Base-by-base conservation (phyloP, 2,888 invertebrate species). In the Pristionchus japonicus region DNA sequence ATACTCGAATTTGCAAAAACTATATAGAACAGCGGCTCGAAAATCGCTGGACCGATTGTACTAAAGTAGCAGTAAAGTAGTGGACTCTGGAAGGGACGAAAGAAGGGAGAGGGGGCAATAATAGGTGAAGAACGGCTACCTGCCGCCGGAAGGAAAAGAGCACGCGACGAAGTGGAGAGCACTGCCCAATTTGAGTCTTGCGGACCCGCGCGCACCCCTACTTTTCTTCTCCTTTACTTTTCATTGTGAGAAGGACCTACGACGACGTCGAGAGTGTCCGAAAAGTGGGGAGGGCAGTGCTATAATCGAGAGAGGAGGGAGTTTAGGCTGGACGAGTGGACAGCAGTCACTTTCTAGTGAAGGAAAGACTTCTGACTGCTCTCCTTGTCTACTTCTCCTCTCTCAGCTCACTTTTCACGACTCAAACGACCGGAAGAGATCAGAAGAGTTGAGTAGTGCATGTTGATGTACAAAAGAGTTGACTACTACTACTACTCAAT, bases 141-240 rank as follows among this genome's bases (percentile, higher is more conserved):
- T 23, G 82, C 49, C 31, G 17, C 52, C 43, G 47, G 77, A 34
- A 43, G 43, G 77, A n/a, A 40, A 47, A 77, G 77, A 77, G 43
- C 70, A 70, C 43, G 77, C 31, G 23, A 13, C 7, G 43, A 43
- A 77, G 43, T 1, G 77, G 43, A 43, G 43, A 34, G 43, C 40
- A 43, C 40, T 15, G 77, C 23, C 83, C 83, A 83, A 49, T 83
- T 47, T 52, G 34, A 31, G 83, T 43, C 77, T n/a, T 20, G 17
- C 83, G 27, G 52, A 31, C 27, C n/a, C 52, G 34, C 52, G 52
- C n/a, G 52, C 52, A 37, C 49, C 49, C 52, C 49, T 83, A 83
- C 83, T 83, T 83, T 83, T 83, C 77, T 47, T 77, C 77, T 77
- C 77, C 77, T 77, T 77, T 77, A 77, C 77, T 77, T 77, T 77